These are phyloP conservation scores for Spisula solida DNA, from an alignment of 2,888 invertebrate genomes.

Conservation along the genomic window DNA sequence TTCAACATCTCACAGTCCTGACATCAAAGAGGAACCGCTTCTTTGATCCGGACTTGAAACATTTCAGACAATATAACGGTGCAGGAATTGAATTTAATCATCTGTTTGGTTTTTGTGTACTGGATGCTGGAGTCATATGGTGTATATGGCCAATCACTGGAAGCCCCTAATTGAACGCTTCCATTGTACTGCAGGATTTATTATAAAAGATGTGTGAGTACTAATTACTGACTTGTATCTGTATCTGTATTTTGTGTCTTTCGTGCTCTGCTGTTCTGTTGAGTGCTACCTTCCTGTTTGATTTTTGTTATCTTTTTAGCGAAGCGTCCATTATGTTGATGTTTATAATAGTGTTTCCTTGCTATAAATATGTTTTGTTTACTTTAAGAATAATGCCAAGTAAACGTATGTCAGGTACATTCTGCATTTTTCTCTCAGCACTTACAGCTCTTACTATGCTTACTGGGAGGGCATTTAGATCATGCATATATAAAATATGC, in stretches of 20 bases:
- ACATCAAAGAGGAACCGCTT: conserved; percentile 99
- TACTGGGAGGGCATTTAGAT: too few species aligned
- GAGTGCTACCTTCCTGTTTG: conserved; percentile 54
- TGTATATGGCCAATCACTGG: conserved; percentile 97
- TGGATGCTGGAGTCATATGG: conserved; percentile 99
- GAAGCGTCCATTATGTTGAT: too few species aligned
- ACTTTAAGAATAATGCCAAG: too few species aligned
- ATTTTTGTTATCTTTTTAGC: too few species aligned
- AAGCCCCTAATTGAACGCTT: conserved; percentile 98
- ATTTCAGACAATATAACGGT: conserved; percentile 99
- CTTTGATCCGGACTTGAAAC: conserved; percentile 98
- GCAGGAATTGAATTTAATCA: conserved; percentile 99
- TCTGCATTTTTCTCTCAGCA: too few species aligned
- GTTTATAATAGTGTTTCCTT: too few species aligned
- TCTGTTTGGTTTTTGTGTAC: conserved; percentile 98
- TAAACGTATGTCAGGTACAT: too few species aligned
- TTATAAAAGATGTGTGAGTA: conserved; percentile 89
- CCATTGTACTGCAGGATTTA: conserved; percentile 98
- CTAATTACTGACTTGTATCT: too few species aligned
- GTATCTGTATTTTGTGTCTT: too few species aligned
- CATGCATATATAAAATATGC: too few species aligned
- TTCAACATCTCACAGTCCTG: conserved; percentile 98
- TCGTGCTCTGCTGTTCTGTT: conserved; percentile 37
- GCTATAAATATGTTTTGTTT: too few species aligned
- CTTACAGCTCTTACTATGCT: too few species aligned